Conservation (phyloP, 2,888 invertebrate genomes). For the Limnephilus rhombicus region DNA sequence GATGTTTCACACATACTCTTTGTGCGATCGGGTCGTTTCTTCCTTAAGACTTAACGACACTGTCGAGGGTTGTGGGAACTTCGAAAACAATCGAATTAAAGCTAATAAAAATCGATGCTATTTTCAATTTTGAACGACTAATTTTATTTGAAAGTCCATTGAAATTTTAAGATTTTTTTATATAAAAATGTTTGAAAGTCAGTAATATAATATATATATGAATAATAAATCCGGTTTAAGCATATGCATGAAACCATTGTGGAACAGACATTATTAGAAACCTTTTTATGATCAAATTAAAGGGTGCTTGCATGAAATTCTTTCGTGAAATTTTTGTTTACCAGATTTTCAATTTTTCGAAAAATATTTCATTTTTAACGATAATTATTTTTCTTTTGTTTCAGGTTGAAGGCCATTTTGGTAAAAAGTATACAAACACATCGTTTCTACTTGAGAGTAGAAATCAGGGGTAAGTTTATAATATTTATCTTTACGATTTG, state of each 20-base stretch:
- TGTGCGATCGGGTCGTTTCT: constrained; percentile 2
- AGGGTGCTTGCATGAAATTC: neutral
- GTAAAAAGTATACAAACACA: constrained; percentile 75
- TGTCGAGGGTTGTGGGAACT: constrained; percentile 3
- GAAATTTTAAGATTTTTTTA: too few relatives aligned
- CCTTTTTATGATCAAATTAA: neutral
- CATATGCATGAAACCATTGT: too few relatives aligned
- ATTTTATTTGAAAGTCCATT: neutral
- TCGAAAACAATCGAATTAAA: neutral
- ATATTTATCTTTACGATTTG: neutral
- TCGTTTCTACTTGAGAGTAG: constrained; percentile 69
- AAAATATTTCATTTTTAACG: constrained; percentile 53
- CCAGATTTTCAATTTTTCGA: neutral
- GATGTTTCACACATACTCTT: constrained; percentile 57
- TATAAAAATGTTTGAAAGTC: too few relatives aligned
- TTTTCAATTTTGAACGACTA: neutral
- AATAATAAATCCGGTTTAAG: too few relatives aligned
- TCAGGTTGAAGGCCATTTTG: constrained; percentile 73
- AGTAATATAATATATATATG: too few relatives aligned
- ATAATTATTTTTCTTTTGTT: constrained; percentile 70
- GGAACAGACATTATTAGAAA: too few relatives aligned
- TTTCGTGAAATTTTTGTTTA: neutral
- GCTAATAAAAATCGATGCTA: neutral
- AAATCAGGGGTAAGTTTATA: constrained; percentile 62
- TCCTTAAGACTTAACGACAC: constrained; percentile 13